Evolutionary conservation across 1,140 invertebrate genomes (phyloP).

Genomic region (Atta texana): DNA sequence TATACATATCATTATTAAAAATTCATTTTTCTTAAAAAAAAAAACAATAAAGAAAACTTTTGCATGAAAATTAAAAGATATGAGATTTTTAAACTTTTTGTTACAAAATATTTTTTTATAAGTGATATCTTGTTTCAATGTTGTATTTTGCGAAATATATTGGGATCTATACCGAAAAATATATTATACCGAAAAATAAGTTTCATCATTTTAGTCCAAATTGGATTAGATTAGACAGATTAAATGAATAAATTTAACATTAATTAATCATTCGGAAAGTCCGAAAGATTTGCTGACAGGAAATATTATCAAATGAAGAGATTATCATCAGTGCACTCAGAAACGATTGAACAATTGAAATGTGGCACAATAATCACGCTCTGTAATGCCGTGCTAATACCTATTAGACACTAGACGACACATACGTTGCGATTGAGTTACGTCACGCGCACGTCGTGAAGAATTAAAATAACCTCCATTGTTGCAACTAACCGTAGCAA

Average conservation of each 20-base stretch:
- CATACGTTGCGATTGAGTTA: slow-evolving; percentile 62
- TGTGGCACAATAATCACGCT: slow-evolving; percentile 62
- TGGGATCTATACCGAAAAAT: background rate
- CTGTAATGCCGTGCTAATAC: slow-evolving; percentile 62
- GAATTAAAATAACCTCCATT: slow-evolving; percentile 65
- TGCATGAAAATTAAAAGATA: background rate
- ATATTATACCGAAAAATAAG: background rate
- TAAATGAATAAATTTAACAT: background rate
- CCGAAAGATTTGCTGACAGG: slow-evolving; percentile 5
- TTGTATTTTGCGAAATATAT: background rate
- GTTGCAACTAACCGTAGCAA: background rate
- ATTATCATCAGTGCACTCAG: slow-evolving; percentile 56
- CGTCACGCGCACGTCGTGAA: slow-evolving; percentile 61
- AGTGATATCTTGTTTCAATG: background rate
- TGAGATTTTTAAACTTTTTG: background rate
- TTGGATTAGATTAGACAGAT: background rate
- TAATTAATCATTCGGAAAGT: slow-evolving; percentile 1
- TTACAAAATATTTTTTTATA: background rate
- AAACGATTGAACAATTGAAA: slow-evolving; percentile 54
- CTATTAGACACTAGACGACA: slow-evolving; percentile 68
- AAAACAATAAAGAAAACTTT: background rate
- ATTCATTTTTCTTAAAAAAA: background rate
- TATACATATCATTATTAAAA: background rate
- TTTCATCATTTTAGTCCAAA: background rate
- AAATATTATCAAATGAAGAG: slow-evolving; percentile 69